These are phyloP conservation scores for Coturnix japonica DNA, from an alignment of 2,113 vertebrate species.

Conservation along the genomic window DNA sequence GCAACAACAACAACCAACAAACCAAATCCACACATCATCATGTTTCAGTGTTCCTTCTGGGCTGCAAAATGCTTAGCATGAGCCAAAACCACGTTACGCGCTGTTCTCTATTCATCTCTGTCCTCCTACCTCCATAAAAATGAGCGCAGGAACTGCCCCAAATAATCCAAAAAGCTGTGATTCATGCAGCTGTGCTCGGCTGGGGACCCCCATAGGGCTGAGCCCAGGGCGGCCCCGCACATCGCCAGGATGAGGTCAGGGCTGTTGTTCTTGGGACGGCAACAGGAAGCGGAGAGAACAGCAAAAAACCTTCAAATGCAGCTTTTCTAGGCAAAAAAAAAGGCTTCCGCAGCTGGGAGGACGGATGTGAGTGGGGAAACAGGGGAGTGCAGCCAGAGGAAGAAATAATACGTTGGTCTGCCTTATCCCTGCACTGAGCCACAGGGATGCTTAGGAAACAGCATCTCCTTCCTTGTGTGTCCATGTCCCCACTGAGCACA, in stretches of 20 bases:
- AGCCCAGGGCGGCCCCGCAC: background rate
- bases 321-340: conserved; percentile 30
- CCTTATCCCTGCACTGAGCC: background rate
- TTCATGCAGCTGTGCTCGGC: background rate
- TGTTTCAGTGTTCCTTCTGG: background rate
- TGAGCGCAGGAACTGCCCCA: background rate
- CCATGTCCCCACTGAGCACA: background rate
- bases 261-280: conserved; percentile 66
- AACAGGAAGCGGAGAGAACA: conserved; percentile 58
- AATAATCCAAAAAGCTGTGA: background rate
- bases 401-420: background rate
- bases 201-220: conserved; percentile 4
- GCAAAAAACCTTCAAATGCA: conserved; percentile 46
- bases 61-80: background rate
- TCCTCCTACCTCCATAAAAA: conserved; percentile 44
- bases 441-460: background rate
- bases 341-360: background rate
- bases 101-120: background rate
- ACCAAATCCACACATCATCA: background rate
- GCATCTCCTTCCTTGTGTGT: background rate
- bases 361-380: background rate
- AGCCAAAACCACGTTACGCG: background rate
- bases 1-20: background rate
- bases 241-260: conserved; percentile 61
- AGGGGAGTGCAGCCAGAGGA: background rate